Base-by-base conservation (phyloP, 2,797 vertebrate genomes). In the Pangasius sanitwongsei region DNA sequence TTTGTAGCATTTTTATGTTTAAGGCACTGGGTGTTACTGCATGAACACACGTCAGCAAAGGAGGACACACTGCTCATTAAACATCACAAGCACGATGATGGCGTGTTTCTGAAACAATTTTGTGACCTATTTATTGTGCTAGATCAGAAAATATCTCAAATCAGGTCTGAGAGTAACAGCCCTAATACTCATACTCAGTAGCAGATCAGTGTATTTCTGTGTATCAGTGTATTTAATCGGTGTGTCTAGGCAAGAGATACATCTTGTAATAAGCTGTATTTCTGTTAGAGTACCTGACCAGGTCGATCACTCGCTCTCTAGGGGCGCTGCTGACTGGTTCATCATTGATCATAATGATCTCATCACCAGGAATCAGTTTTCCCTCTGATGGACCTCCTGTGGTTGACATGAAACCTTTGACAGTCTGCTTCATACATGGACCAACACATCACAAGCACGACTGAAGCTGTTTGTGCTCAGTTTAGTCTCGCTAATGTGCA, bases 281-380 rank as follows among this genome's bases (percentile, higher is more conserved):
- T 75, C 11, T 75, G 41, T 23, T 31, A 15, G 77, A 89, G 86
- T 96, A 99, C 98, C 98, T 99, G 97, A 99, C 98, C 92, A 99
- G 97, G 96, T 99, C 98, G 82, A 99, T 99, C 93, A 99, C 98
- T 95, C 97, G 96, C 93, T 99, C 98, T 94, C 98, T 97, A 87
- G 98, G 97, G 86, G 98, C 98, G 59, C 97, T 97, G 88, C 97
- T 97, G 94, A 99, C 98, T 20, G 97, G 95, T 93, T 99, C 98
- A 93, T 99, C 98, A 90, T 99, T 99, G 94, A 99, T 99, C 98
- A 98, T 98, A 94, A 99, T 97, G 95, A 99, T 99, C 93, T 99
- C 98, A 95, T 99, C 98, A 94, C 98, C 98, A 3, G 98, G 98
- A 93, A 98, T 94, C 94, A 99, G 97, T 93, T 97, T 99, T 94